A percentile compares a stretch with the other conserved stretches of the same genome.
Evolutionary conservation across 2,888 invertebrate species (phyloP).

Genomic region (Lithosia quadra): DNA sequence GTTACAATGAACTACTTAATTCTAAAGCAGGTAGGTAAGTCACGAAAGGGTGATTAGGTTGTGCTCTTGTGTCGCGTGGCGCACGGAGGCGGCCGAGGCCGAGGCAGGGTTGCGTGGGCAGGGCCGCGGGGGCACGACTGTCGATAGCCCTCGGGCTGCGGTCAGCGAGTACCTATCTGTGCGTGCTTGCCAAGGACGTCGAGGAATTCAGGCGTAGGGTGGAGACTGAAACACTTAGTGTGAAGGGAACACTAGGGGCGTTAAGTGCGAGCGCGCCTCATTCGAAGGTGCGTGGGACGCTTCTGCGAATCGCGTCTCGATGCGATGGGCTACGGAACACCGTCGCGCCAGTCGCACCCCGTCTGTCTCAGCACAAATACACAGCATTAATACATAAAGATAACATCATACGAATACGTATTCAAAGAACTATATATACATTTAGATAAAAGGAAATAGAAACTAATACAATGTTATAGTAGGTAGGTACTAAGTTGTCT

Average conservation of each 20-base stretch:
- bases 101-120: too few species aligned
- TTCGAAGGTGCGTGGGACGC: constrained; percentile 11
- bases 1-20: constrained; percentile 37
- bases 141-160: not conserved
- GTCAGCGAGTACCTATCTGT: not conserved
- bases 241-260: not conserved
- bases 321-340: constrained; percentile 12
- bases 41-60: constrained; percentile 30
- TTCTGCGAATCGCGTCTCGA: constrained; percentile 15
- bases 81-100: not conserved
- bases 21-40: constrained; percentile 26
- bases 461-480: constrained; percentile 35
- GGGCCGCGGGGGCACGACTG: not conserved
- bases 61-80: constrained; percentile 8
- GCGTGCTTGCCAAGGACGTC: constrained; percentile 1
- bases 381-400: constrained; percentile 23
- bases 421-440: constrained; percentile 15
- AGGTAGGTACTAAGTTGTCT: constrained; percentile 22
- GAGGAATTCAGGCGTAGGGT: not conserved
- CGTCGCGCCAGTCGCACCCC: constrained; percentile 29
- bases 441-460: constrained; percentile 29
- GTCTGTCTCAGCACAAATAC: constrained; percentile 27
- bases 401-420: constrained; percentile 18
- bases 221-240: not conserved
- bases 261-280: constrained; percentile 22